phyloP scores from a whole-genome alignment of 1,140 invertebrate genomes.

The Halyomorpha halys region DNA sequence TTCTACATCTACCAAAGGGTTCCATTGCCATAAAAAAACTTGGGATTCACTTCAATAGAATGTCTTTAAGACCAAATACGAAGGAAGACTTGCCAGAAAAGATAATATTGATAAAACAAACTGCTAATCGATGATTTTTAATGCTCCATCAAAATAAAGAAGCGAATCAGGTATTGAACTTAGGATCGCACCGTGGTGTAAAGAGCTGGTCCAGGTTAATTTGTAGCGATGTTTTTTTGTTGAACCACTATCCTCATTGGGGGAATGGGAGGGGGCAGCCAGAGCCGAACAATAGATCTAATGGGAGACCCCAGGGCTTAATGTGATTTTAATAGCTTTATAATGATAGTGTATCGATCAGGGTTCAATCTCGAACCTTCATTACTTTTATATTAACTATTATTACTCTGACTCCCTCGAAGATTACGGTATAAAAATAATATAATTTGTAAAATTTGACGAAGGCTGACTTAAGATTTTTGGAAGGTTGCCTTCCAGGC shows the following conservation, averaged over 20 bases:
- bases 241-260: not conserved
- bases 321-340: slow-evolving; percentile 19
- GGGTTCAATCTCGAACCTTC: slow-evolving; percentile 2
- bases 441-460: too few relatives aligned
- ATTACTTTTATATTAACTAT: slow-evolving; percentile 16
- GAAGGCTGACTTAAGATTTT: too few relatives aligned
- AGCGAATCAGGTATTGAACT: not conserved
- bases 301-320: slow-evolving; percentile 6
- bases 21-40: too few relatives aligned
- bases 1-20: too few relatives aligned
- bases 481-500: too few relatives aligned
- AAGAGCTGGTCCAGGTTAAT: not conserved
- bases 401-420: not conserved
- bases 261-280: too few relatives aligned
- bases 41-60: too few relatives aligned
- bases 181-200: not conserved
- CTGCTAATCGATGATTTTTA: not conserved
- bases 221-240: slow-evolving; percentile 10
- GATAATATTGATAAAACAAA: too few relatives aligned
- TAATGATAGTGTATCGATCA: slow-evolving; percentile 18
- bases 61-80: too few relatives aligned
- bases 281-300: slow-evolving; percentile 12
- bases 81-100: too few relatives aligned
- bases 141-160: not conserved
- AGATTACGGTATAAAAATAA: too few relatives aligned